Percentiles rank a stretch among this genome's conserved stretches.
These are phyloP conservation scores for Pachypsylla venusta DNA, from an alignment of 1,140 invertebrate species.

Conservation along the genomic window DNA sequence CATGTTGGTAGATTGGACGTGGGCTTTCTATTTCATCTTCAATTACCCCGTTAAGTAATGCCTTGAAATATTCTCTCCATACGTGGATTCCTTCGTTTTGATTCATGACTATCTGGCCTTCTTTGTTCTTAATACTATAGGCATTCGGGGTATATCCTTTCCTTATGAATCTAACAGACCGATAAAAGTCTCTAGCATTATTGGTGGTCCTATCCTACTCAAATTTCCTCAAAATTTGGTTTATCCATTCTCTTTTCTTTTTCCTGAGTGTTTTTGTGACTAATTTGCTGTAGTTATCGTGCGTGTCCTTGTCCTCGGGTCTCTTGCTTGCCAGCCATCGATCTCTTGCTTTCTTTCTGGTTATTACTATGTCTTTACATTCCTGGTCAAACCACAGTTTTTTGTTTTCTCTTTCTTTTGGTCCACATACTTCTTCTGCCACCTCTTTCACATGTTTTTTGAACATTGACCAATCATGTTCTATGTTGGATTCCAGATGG, in stretches of 20 bases:
- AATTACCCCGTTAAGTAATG: constrained; percentile 12
- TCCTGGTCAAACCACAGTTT: background rate
- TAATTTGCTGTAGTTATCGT: background rate
- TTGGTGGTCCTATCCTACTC: background rate
- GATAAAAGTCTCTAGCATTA: background rate
- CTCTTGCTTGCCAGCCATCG: background rate
- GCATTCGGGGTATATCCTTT: background rate
- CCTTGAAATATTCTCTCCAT: constrained; percentile 18
- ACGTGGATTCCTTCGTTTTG: background rate
- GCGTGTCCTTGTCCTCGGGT: background rate
- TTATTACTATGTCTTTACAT: background rate
- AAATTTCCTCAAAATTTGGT: background rate
- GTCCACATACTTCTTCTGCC: background rate
- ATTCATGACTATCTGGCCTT: constrained; percentile 9
- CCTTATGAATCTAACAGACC: background rate
- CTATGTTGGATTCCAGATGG: background rate
- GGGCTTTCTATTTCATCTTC: too few relatives aligned
- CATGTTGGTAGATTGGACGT: too few relatives aligned
- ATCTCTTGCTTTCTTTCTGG: background rate
- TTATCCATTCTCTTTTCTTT: background rate
- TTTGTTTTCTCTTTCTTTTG: background rate
- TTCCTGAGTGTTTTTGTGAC: background rate
- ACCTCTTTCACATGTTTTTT: background rate
- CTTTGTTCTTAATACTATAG: background rate
- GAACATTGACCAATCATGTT: background rate